These are phyloP conservation scores for Hydrocynus forskahlii DNA, from an alignment of 2,797 vertebrate species.

Conservation along the genomic window DNA sequence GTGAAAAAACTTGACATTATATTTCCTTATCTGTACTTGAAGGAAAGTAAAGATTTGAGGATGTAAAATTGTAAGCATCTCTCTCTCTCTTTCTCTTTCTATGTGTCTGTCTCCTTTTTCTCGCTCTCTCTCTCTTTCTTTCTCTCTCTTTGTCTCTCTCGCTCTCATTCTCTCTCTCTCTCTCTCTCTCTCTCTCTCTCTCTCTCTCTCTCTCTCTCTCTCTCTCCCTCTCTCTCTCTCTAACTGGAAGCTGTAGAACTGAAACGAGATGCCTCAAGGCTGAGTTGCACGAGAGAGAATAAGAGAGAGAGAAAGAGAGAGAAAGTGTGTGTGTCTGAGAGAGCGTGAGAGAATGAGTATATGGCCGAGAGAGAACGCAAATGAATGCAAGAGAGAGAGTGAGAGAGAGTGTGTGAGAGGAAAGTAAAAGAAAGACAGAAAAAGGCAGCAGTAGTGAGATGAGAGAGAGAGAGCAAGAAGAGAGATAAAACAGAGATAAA, in stretches of 20 bases:
- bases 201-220: too few species aligned
- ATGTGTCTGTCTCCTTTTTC: not conserved
- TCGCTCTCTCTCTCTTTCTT: slow-evolving; percentile 24
- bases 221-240: slow-evolving; percentile 67
- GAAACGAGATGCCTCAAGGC: slow-evolving; percentile 83
- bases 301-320: slow-evolving; percentile 31
- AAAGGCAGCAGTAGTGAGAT: too few species aligned
- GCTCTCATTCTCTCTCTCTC: slow-evolving; percentile 41
- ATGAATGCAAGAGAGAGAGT: slow-evolving; percentile 11
- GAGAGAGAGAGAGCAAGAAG: not conserved
- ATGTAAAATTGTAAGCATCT: not conserved
- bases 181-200: slow-evolving; percentile 30
- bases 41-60: not conserved
- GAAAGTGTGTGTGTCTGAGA: slow-evolving; percentile 36
- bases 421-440: not conserved
- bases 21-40: not conserved
- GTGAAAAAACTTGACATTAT: too few species aligned
- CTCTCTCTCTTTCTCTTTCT: not conserved
- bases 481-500: not conserved
- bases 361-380: slow-evolving; percentile 1
- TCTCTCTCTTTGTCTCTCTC: slow-evolving; percentile 39
- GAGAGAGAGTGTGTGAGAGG: slow-evolving; percentile 29
- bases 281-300: slow-evolving; percentile 58
- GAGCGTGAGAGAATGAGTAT: slow-evolving; percentile 22
- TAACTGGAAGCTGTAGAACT: slow-evolving; percentile 80